Evolutionary conservation across 2,113 vertebrate species (phyloP), one percentile per base, ranked within the genome.

Genomic region (Parotia lawesii): DNA sequence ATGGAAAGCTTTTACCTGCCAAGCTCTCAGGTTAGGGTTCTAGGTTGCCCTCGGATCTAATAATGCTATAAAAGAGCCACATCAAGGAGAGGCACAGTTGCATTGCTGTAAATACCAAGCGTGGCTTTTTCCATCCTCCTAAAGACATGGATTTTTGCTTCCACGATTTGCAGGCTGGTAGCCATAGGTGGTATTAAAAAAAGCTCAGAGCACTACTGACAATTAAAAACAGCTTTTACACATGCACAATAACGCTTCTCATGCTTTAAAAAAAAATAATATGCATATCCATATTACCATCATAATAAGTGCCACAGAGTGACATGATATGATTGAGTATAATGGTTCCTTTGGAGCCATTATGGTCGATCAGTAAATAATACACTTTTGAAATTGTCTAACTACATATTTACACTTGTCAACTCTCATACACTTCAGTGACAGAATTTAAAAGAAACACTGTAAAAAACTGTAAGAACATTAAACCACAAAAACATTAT

Each of bases 331-430:
- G 97, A 97, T 97, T 97, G 97, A 95, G 96, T 87, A 94, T 97
- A 97, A 96, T 97, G 96, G 97, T 96, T 97, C 96, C 96, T 81
- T 80, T 91, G 96, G 96, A 98, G 95, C 97, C 97, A 97, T 96
- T 89, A 93, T 96, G 97, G 96, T 96, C 92, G 97, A 98, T 98
- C 97, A 97, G 97, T 98, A 98, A 98, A 98, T 98, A 98, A 97
- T 97, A 97, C 97, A 97, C 96, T 97, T 98, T 93, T 95, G 90
- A 97, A 97, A 97, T 97, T 97, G 96, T 97, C 97, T 98, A 96
- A 97, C 95, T 97, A 96, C 96, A 95, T 98, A 97, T 98, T 98
- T 98, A 98, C 96, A 97, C 97, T 96, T 98, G 98, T 98, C 97
- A 98, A 91, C 92, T 96, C 90, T 91, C 86, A 84, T 94, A 97